Evolutionary conservation across 2,113 vertebrate species (phyloP), one percentile per base, ranked within the genome.

Genomic region (Plestiodon gilberti): DNA sequence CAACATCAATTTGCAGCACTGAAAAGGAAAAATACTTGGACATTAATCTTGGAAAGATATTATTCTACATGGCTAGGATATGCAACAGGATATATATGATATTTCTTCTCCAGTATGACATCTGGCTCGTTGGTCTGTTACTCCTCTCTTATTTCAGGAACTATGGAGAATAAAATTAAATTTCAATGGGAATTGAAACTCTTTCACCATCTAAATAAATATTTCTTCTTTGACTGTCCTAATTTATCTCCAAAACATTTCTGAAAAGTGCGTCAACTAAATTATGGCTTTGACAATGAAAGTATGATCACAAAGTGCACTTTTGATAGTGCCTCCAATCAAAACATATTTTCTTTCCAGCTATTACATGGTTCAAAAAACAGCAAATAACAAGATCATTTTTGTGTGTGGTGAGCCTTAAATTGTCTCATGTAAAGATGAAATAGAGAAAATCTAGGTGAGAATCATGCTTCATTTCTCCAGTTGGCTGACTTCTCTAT

Each of bases 1-100:
- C 92, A 95, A 86, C 94, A 95, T 23, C 70, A 86, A 83, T 93
- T 95, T 93, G 90, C 77, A 82, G 92, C 92, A 89, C 90, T 90
- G 83, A 78, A 89, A 87, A 87, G 81, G 65, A 89, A 78, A 65
- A 92, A 92, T 78, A 87, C 82, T 91, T 67, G 92, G 86, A 92
- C 86, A 85, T 91, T 93, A 92, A 48, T 91, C 90, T 95, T 90
- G 93, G 88, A 93, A 95, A 88, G 86, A 92, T 87, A 81, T 90
- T 6, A 33, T 93, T 93, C 90, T 87, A 80, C 57, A 90, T 0
- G 11, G 89, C 90, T 75, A 89, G 85, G 57, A 90, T 55, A 69
- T 81, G 59, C 13, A 74, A 17, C 40, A 74, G 38, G 69, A 38
- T 30, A 65, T 73, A 74, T 38, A n/a, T 84, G 70, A 89, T 62